Base-by-base conservation (phyloP, 2,113 vertebrate genomes). In the Dendropsophus ebraccatus region DNA sequence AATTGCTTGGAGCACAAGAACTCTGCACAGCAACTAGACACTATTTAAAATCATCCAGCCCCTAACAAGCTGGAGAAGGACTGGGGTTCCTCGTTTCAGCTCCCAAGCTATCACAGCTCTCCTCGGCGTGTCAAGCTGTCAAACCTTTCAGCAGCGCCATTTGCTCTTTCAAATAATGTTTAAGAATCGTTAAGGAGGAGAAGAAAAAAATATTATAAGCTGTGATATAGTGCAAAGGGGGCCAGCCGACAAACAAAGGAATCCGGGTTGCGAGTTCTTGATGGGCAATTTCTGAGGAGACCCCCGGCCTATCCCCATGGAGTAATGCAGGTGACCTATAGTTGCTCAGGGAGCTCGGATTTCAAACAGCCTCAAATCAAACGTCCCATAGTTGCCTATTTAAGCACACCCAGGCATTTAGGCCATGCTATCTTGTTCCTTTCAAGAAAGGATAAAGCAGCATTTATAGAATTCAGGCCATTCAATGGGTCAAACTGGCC, bases 401-500 rank as follows among this genome's bases (percentile, higher is more conserved):
- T 93, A 95, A 95, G 95, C 94, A 94, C 95, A 94, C 93, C 93
- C 94, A 88, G 93, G 95, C 95, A 95, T 97, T 95, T 94, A 94
- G 95, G 93, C 95, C 52, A 90, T 32, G 88, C 93, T 96, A 95
- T 95, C 95, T 95, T 88, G 91, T 94, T 96, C 95, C 93, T 95
- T 95, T 95, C 92, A 95, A 91, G 91, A 91, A 85, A 90, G 92
- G 91, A 96, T 95, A 98, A 97, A 97, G 96, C 94, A 21, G 92
- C 91, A 91, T 96, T 97, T 97, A 97, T 96, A 91, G 94, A 94
- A 96, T 96, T 97, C 95, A 95, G 93, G 92, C 93, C 89, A 92
- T 96, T 99, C 97, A 98, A 95, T 96, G 94, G 95, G 95, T 95
- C 92, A 92, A 94, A 94, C 95, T 88, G 90, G 93, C 91, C 86